Base-by-base conservation (phyloP, 2,888 invertebrate genomes). In the Drosophila bunnanda region DNA sequence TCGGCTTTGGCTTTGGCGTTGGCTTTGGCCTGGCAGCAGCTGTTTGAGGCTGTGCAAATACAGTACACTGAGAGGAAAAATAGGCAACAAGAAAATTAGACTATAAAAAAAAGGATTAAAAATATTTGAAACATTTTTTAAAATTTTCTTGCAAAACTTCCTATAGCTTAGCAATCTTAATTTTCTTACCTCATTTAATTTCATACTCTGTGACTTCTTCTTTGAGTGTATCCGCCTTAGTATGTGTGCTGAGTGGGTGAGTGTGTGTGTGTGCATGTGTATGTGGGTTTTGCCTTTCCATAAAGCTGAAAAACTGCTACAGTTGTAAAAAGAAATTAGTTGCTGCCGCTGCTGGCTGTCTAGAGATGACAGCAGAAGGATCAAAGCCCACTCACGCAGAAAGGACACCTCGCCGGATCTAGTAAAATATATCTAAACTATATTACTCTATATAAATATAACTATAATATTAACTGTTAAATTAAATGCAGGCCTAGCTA, bases 301-400 rank as follows among this genome's bases (percentile, higher is more conserved):
- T 83, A 78, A 76, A 78, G 89, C 89, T 83, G 76, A 86, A 74
- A 79, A 87, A 76, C 73, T 73, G 84, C 88, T 72, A 81, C 85
- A 89, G 89, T 83, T 83, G 82, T 87, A 71, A 89, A 83, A 83
- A 89, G 88, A 83, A 83, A 83, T 83, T 89, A 83, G 83, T 89
- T 89, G 84, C 69, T 43, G 41, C 43, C 64, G 59, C 66, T 50
- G 75, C 43, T 22, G 39, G 43, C 28, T 38, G n/a, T 17, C 52
- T 52, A 59, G 72, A 17, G 72, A 59, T 39, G 74, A 15, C 44
- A 25, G 32, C n/a, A 8, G 4, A 38, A 38, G 36, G n/a, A 15
- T 1, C 44, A 22, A 9, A 4, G 10, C 10, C 10, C 9, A 41
- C 17, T 5, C 39, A 41, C 10, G 39, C 22, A 41, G 7, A 20